These are phyloP conservation scores for Edolisoma coerulescens DNA, from an alignment of 2,113 vertebrate genomes.

Conservation along the genomic window DNA sequence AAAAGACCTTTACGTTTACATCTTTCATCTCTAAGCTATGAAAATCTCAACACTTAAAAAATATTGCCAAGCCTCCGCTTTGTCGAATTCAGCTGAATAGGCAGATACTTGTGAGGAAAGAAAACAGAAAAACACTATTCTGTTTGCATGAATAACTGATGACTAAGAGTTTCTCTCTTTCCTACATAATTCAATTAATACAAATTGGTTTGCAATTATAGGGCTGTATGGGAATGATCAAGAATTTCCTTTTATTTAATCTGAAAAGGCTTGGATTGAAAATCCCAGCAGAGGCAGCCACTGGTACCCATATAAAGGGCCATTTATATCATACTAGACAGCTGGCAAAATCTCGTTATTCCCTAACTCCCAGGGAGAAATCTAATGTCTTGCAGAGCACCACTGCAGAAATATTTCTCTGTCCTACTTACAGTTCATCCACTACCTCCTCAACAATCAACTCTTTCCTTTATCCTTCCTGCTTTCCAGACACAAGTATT, in stretches of 20 bases:
- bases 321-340: constrained; percentile 33
- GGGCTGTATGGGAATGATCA: constrained; percentile 22
- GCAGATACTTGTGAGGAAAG: constrained; percentile 41
- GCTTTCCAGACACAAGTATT: constrained; percentile 43
- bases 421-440: constrained; percentile 5
- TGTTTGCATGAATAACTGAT: constrained; percentile 54
- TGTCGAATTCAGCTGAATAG: constrained; percentile 49
- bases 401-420: background rate
- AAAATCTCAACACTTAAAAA: constrained; percentile 62
- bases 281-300: constrained; percentile 29
- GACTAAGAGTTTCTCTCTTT: constrained; percentile 67
- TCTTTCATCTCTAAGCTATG: constrained; percentile 57
- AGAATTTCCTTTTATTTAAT: constrained; percentile 54
- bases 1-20: constrained; percentile 56
- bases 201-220: constrained; percentile 48
- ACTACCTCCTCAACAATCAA: background rate
- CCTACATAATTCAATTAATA: constrained; percentile 52
- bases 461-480: background rate
- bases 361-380: constrained; percentile 43
- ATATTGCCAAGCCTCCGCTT: constrained; percentile 41
- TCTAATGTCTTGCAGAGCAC: constrained; percentile 51
- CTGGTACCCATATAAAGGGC: constrained; percentile 3
- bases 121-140: constrained; percentile 35
- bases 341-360: constrained; percentile 36
- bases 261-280: constrained; percentile 32